Evolutionary conservation across 2,888 invertebrate species (phyloP).

Genomic region (Apantesis nais): DNA sequence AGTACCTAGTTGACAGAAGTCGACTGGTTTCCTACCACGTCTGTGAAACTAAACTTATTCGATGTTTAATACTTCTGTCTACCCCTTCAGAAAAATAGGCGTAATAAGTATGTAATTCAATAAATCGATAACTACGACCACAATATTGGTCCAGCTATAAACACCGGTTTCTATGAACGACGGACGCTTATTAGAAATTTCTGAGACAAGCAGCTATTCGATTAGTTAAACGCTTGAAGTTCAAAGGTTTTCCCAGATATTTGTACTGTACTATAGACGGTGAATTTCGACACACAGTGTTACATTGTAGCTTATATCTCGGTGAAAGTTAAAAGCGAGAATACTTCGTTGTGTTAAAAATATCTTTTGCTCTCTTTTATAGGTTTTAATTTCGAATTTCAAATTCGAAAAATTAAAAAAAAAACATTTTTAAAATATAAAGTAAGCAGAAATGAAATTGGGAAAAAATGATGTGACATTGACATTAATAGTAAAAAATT

Average conservation of each 20-base stretch:
- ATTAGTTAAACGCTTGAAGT: constrained; percentile 59
- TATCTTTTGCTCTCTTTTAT: not conserved
- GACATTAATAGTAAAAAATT: no score
- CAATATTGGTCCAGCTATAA: constrained; percentile 15
- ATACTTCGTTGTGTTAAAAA: constrained; percentile 7
- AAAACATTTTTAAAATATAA: not conserved
- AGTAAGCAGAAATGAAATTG: no score
- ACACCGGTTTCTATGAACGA: constrained; percentile 27
- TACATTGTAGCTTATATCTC: constrained; percentile 47
- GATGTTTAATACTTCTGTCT: no score
- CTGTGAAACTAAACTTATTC: not conserved
- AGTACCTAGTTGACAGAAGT: no score
- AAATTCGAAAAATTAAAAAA: not conserved
- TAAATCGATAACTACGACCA: constrained; percentile 11
- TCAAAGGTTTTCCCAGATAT: constrained; percentile 54
- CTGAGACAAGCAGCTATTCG: constrained; percentile 54
- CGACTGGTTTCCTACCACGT: no score
- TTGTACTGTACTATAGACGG: constrained; percentile 26
- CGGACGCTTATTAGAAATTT: constrained; percentile 47
- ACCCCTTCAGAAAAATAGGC: no score
- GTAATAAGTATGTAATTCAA: not conserved
- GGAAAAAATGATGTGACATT: no score
- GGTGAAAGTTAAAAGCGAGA: constrained; percentile 22
- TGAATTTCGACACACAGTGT: constrained; percentile 47
- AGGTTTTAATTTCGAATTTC: not conserved